These are phyloP conservation scores for Melitaea athalia DNA, from an alignment of 2,888 invertebrate genomes.

Conservation along the genomic window DNA sequence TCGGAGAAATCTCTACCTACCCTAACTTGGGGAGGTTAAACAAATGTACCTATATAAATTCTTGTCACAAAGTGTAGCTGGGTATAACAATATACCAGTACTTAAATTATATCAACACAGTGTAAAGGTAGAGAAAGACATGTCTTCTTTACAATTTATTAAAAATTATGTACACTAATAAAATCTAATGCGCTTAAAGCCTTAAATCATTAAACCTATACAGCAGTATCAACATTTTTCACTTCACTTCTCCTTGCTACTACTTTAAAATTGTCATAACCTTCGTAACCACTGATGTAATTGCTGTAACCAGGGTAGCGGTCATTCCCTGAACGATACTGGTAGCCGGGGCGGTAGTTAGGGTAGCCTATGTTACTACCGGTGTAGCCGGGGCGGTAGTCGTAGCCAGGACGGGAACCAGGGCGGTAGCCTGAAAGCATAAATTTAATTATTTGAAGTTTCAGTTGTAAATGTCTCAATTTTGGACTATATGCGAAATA, in stretches of 20 bases:
- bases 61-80: no score
- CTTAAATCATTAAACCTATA: constrained; percentile 1
- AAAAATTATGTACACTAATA: neutral
- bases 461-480: neutral
- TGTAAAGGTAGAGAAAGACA: neutral
- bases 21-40: no score
- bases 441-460: no score
- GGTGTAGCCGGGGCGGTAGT: constrained; percentile 39
- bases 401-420: constrained; percentile 40
- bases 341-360: constrained; percentile 44
- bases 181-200: neutral
- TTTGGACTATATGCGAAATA: neutral
- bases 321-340: constrained; percentile 52
- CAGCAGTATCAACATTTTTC: constrained; percentile 30
- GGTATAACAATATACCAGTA: no score
- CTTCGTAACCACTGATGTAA: constrained; percentile 63
- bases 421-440: constrained; percentile 18
- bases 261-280: constrained; percentile 56
- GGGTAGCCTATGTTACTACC: constrained; percentile 37
- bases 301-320: constrained; percentile 50
- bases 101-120: no score
- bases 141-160: neutral
- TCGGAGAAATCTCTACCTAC: no score
- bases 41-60: no score
- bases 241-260: constrained; percentile 63